Conservation (phyloP, 2,888 invertebrate genomes). For the Phrixothrix hirtus region DNA sequence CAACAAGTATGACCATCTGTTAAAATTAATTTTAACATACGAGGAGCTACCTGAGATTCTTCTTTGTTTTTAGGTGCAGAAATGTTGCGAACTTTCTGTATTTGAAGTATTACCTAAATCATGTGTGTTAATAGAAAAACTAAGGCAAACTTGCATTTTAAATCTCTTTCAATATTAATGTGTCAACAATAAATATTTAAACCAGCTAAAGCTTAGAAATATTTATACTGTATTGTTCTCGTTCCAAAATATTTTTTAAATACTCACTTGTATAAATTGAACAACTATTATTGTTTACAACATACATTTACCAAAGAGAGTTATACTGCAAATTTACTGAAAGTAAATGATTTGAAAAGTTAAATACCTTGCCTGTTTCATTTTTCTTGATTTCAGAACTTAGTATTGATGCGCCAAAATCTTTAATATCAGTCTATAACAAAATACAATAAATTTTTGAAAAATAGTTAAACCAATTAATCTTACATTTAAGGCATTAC, state of each 20-base stretch:
- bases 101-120: constrained; percentile 74
- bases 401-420: constrained; percentile 76
- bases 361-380: constrained; percentile 54
- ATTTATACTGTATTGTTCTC: no score
- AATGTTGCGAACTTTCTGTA: constrained; percentile 85
- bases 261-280: no score
- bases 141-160: no score
- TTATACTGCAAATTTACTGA: no score
- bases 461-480: no score
- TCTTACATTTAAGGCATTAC: constrained; percentile 23
- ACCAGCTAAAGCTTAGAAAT: no score
- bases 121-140: neutral
- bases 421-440: constrained; percentile 75
- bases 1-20: constrained; percentile 83
- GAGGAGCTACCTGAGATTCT: constrained; percentile 78
- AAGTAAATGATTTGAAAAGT: neutral
- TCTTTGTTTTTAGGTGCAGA: constrained; percentile 90
- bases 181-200: no score
- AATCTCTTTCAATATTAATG: no score
- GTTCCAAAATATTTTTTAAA: no score
- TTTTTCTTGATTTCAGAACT: constrained; percentile 70
- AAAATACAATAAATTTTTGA: no score
- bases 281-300: no score
- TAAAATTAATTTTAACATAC: constrained; percentile 80
- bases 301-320: no score